Conservation (phyloP, 64 coral and sea anemone species). For the Stichodactyla mertensii region DNA sequence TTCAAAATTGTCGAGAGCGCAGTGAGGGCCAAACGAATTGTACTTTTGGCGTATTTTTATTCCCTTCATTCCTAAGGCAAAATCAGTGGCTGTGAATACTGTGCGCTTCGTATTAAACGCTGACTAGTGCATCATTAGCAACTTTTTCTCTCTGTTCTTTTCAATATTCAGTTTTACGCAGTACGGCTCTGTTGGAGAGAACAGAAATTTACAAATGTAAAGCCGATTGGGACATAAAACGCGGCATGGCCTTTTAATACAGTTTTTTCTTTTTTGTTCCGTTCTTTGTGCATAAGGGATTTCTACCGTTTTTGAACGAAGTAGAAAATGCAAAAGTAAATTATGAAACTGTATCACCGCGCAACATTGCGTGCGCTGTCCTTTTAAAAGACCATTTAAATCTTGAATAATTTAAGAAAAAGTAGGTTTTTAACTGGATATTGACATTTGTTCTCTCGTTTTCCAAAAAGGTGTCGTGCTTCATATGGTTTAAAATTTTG, state of each 20-base stretch:
- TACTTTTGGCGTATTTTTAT: constrained; percentile 8
- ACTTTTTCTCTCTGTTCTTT: constrained; percentile 7
- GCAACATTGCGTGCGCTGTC: background rate
- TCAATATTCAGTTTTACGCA: constrained; percentile 26
- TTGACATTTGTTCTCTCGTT: constrained; percentile 3
- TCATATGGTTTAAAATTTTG: background rate
- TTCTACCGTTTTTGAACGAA: background rate
- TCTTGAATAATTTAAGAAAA: constrained; percentile 4
- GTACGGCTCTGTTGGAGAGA: constrained; percentile 13
- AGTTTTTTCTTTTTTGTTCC: constrained; percentile 11
- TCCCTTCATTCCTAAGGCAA: background rate
- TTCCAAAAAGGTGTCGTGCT: constrained; percentile 3
- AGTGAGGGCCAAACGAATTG: constrained; percentile 22
- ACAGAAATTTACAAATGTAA: constrained; percentile 25
- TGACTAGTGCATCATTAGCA: constrained; percentile 28
- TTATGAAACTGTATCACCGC: background rate
- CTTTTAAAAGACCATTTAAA: constrained; percentile 17
- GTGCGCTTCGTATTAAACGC: constrained; percentile 15
- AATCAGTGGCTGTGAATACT: constrained; percentile 11
- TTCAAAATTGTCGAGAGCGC: constrained; percentile 15
- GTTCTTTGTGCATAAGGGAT: background rate
- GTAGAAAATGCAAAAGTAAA: background rate
- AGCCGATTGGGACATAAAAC: constrained; percentile 20
- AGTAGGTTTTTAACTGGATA: constrained; percentile 5
- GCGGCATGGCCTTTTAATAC: constrained; percentile 9